Evolutionary conservation across 2,888 invertebrate species (phyloP).

Genomic region (Hymenopus coronatus): DNA sequence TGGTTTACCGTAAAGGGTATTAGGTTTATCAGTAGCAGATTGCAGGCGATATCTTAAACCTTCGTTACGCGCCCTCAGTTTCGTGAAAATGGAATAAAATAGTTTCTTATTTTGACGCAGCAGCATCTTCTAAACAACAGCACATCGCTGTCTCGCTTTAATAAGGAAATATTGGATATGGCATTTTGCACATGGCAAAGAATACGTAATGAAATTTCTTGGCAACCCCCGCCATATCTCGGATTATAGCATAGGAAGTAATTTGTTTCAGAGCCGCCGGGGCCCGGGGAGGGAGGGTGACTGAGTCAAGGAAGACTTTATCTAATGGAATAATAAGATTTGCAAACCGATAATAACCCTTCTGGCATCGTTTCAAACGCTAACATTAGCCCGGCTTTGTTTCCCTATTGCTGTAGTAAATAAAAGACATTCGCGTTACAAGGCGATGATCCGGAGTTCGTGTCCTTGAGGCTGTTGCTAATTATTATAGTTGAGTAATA

Average conservation of each 20-base stretch:
- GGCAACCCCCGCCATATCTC: background rate
- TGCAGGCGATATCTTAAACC: too few species aligned
- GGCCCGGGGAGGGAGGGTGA: background rate
- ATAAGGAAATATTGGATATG: conserved; percentile 18
- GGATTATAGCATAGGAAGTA: conserved; percentile 14
- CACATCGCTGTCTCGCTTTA: background rate
- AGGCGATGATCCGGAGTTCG: too few species aligned
- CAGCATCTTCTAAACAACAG: background rate
- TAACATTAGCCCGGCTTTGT: background rate
- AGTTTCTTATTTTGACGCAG: too few species aligned
- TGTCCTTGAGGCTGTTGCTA: too few species aligned
- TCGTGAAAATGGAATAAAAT: too few species aligned
- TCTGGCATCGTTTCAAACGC: background rate
- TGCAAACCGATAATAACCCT: conserved; percentile 10
- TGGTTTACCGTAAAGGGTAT: too few species aligned
- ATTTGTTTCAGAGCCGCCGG: conserved; percentile 4
- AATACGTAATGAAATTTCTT: conserved; percentile 15
- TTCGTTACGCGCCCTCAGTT: too few species aligned
- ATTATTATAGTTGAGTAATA: too few species aligned
- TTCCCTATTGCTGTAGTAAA: background rate
- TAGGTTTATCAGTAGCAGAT: too few species aligned
- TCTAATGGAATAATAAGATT: conserved; percentile 20
- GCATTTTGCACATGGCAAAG: conserved; percentile 18
- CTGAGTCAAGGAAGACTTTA: conserved; percentile 4
- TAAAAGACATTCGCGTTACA: too few species aligned